Conservation (phyloP, 2,888 invertebrate species). For the Teinopalpus imperialis region DNA sequence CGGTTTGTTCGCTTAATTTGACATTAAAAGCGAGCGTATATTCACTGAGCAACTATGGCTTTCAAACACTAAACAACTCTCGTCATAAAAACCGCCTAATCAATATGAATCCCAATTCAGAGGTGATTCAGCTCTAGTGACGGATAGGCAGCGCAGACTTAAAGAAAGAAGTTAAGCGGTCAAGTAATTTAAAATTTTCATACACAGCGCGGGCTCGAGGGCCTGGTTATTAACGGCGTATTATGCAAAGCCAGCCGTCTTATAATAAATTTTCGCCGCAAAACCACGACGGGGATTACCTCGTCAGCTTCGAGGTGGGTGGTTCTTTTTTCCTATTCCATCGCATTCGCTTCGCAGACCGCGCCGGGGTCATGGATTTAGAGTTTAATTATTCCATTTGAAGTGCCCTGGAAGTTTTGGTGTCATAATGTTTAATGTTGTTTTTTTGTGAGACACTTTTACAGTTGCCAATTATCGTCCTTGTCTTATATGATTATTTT, state of each 20-base stretch:
- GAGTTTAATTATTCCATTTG: conserved; percentile 42
- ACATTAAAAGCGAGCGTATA: no score
- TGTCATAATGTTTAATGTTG: conserved; percentile 14
- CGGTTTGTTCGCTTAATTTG: no score
- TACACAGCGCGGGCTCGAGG: conserved; percentile 29
- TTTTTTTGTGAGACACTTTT: conserved; percentile 9
- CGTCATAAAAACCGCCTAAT: no score
- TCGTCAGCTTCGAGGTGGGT: conserved; percentile 52
- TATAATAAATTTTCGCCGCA: conserved; percentile 56
- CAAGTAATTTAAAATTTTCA: conserved; percentile 33
- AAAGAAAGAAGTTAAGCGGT: conserved; percentile 27
- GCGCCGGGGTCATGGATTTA: conserved; percentile 52
- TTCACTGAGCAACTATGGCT: no score
- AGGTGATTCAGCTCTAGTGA: no score
- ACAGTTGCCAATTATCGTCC: background rate
- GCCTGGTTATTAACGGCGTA: conserved; percentile 45
- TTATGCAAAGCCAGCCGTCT: conserved; percentile 54
- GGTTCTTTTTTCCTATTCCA: conserved; percentile 60
- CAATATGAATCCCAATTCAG: no score
- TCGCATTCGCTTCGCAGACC: conserved; percentile 50
- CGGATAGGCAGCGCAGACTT: background rate
- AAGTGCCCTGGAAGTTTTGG: conserved; percentile 1
- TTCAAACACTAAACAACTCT: no score
- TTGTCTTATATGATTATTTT: no score
- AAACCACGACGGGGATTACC: conserved; percentile 53